A percentile compares a stretch with the other conserved stretches of the same genome.
Evolutionary conservation across 2,888 invertebrate genomes (phyloP).

Genomic region (Xylocampa areola): DNA sequence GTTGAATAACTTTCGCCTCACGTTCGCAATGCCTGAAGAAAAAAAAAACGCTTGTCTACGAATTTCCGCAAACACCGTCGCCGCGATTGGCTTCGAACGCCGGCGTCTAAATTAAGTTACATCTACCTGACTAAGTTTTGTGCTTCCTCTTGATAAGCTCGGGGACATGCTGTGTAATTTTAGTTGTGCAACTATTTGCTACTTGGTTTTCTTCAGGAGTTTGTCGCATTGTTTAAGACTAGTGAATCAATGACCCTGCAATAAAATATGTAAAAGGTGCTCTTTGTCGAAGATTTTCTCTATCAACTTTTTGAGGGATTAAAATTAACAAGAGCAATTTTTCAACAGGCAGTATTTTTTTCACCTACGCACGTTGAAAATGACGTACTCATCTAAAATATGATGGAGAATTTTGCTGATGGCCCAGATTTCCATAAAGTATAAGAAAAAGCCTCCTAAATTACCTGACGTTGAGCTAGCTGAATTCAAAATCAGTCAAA

Average conservation of each 20-base stretch:
- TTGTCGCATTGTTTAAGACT: conserved; percentile 36
- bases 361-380: conserved; percentile 28
- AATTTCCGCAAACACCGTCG: conserved; percentile 75
- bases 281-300: conserved; percentile 5
- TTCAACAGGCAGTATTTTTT: conserved; percentile 14
- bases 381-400: conserved; percentile 31
- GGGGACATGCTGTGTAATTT: conserved; percentile 49
- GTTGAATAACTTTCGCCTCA: conserved; percentile 72
- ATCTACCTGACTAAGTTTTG: conserved; percentile 72
- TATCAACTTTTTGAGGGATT: not conserved
- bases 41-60: conserved; percentile 79
- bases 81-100: conserved; percentile 73
- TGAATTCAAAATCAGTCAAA: conserved; percentile 56
- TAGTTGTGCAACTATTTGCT: conserved; percentile 39
- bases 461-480: conserved; percentile 52
- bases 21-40: conserved; percentile 71
- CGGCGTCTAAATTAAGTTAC: conserved; percentile 80
- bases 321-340: conserved; percentile 9
- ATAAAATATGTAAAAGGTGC: too few relatives aligned
- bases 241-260: too few relatives aligned
- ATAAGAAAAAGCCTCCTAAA: conserved; percentile 45
- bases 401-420: conserved; percentile 36
- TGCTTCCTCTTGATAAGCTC: conserved; percentile 59
- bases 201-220: conserved; percentile 34
- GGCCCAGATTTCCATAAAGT: conserved; percentile 47